Evolutionary conservation across 2,888 invertebrate genomes (phyloP).

Genomic region (Caenorhabditis sp.): DNA sequence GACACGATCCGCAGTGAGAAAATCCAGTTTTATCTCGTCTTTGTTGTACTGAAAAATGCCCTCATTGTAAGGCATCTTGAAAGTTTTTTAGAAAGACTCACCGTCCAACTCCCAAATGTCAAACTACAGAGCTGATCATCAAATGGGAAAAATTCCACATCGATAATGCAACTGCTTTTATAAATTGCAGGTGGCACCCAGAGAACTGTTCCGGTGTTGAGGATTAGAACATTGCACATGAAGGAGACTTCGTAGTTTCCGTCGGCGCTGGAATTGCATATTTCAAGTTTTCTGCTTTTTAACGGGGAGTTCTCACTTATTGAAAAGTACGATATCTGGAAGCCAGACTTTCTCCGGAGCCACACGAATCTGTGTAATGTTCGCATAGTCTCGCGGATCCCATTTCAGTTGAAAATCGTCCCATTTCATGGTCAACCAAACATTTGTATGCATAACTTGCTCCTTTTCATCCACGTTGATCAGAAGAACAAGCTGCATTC

Average conservation of each 20-base stretch:
- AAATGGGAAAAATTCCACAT: conserved; percentile 83
- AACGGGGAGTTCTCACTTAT: conserved; percentile 83
- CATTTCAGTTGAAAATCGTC: conserved; percentile 82
- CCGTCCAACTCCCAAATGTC: conserved; percentile 99
- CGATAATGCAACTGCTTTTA: conserved; percentile 97
- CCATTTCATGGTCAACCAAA: conserved; percentile 85
- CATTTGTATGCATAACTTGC: conserved; percentile 84
- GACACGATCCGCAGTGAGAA: conserved; percentile 90
- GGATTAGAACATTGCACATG: conserved; percentile 98
- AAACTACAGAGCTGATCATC: conserved; percentile 94
- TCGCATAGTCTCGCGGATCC: conserved; percentile 83
- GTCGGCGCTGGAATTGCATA: conserved; percentile 90
- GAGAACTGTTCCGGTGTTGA: conserved; percentile 91
- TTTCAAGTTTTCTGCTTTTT: not conserved
- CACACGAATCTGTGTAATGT: conserved; percentile 84
- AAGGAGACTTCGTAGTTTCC: conserved; percentile 99
- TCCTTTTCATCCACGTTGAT: conserved; percentile 85
- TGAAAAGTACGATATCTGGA: conserved; percentile 83
- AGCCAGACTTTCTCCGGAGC: conserved; percentile 84
- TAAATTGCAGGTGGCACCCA: conserved; percentile 99
- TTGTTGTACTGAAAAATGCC: conserved; percentile 80
- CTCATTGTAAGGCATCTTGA: not conserved
- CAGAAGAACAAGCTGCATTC: conserved; percentile 84
- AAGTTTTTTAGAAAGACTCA: conserved; percentile 26
- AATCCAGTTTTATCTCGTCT: conserved; percentile 87